These are phyloP conservation scores for Chloroceryle aenea DNA, from an alignment of 2,113 vertebrate species.

Conservation along the genomic window DNA sequence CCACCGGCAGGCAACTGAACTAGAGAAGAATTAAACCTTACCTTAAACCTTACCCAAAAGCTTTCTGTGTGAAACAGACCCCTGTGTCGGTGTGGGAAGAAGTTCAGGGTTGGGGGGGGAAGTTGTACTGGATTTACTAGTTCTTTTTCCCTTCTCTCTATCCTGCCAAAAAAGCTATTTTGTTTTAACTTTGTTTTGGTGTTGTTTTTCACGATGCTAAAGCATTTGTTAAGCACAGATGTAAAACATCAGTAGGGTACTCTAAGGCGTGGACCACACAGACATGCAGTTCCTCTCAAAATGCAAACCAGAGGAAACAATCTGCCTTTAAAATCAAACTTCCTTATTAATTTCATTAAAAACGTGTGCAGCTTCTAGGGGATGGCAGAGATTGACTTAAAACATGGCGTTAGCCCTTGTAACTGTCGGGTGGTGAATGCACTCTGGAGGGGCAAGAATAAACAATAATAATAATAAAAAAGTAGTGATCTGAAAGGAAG, in stretches of 20 bases:
- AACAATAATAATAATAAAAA: background rate
- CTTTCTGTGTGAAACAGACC: background rate
- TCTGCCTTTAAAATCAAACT: conserved; percentile 12
- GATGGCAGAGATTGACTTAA: background rate
- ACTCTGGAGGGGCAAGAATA: background rate
- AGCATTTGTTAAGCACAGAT: conserved; percentile 10
- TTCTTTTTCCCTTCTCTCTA: background rate
- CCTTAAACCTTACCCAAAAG: background rate
- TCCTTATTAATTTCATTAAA: conserved; percentile 18
- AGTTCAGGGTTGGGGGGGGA: background rate
- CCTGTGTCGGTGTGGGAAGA: background rate
- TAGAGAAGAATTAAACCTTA: background rate
- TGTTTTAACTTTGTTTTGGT: conserved; percentile 39
- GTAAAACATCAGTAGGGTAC: background rate
- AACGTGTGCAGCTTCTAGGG: background rate
- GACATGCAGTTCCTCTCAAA: conserved; percentile 6
- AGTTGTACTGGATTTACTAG: background rate
- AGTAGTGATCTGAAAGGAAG: background rate
- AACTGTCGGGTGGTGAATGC: background rate
- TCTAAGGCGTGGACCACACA: conserved; percentile 57
- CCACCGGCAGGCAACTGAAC: background rate
- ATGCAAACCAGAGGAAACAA: conserved; percentile 20
- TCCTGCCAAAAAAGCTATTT: conserved; percentile 32
- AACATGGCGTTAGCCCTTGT: background rate
- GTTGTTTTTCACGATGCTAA: conserved; percentile 36